Evolutionary conservation across 2,113 vertebrate genomes (phyloP).

Genomic region (Triplophysa tibetana): DNA sequence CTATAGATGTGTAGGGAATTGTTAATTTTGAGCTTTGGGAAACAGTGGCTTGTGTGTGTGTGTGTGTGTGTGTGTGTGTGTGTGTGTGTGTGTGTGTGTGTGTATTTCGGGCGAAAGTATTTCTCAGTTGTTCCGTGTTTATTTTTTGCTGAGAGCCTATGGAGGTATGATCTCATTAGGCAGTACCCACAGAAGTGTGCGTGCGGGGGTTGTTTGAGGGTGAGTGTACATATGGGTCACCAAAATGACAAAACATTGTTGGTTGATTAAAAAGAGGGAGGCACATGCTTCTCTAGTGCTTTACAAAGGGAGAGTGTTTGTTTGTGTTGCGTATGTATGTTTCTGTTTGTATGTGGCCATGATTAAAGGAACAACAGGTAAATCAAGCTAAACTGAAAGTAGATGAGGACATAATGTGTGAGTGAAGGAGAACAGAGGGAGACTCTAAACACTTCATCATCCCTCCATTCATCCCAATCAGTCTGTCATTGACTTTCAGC

Average conservation of each 20-base stretch:
- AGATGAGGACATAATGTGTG: neutral
- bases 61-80: neutral
- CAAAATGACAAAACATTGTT: slow-evolving; percentile 32
- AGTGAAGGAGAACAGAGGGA: neutral
- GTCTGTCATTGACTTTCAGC: neutral
- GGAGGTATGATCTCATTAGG: slow-evolving; percentile 46
- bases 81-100: neutral
- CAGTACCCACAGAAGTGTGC: slow-evolving; percentile 23
- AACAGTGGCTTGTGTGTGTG: neutral
- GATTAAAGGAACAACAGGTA: slow-evolving; percentile 28
- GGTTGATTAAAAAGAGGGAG: slow-evolving; percentile 39
- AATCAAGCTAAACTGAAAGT: slow-evolving; percentile 11
- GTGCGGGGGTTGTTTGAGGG: slow-evolving; percentile 15
- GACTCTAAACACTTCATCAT: neutral
- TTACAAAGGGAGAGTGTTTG: slow-evolving; percentile 20
- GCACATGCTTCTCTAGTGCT: slow-evolving; percentile 1
- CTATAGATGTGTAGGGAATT: neutral
- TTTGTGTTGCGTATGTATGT: slow-evolving; percentile 3
- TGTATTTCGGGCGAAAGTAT: neutral
- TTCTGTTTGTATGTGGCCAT: slow-evolving; percentile 21
- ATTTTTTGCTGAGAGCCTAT: slow-evolving; percentile 25
- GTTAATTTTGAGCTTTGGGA: neutral
- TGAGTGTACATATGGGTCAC: slow-evolving; percentile 19
- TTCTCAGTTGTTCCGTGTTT: slow-evolving; percentile 34
- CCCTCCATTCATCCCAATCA: neutral